These are phyloP conservation scores for Sarcophaga caerulescens DNA, from an alignment of 2,888 invertebrate species.

Conservation along the genomic window DNA sequence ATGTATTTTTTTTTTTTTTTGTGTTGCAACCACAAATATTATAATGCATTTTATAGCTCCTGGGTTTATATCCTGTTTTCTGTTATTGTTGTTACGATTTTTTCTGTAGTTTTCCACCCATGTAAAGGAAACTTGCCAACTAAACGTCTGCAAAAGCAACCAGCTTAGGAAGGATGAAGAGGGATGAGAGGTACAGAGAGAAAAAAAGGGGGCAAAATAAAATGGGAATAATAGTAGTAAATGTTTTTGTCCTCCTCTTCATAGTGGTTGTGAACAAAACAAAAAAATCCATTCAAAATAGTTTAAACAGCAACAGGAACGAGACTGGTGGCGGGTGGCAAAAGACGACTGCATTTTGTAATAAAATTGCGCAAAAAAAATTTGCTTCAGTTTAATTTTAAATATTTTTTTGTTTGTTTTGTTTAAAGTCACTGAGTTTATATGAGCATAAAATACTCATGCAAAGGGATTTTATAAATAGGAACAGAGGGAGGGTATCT, in stretches of 20 bases:
- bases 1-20: background rate
- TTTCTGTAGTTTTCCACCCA: slow-evolving; percentile 8
- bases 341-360: slow-evolving; percentile 44
- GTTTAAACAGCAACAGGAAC: background rate
- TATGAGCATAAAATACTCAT: background rate
- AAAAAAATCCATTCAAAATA: slow-evolving; percentile 21
- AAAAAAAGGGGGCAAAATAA: slow-evolving; percentile 1
- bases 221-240: slow-evolving; percentile 43
- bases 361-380: slow-evolving; percentile 24
- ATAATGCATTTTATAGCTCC: slow-evolving; percentile 60
- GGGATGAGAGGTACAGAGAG: background rate
- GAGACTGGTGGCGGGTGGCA: background rate
- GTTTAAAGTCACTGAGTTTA: background rate
- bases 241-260: slow-evolving; percentile 4
- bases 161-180: background rate
- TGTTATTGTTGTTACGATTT: slow-evolving; percentile 6
- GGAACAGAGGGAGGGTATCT: background rate
- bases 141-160: slow-evolving; percentile 22
- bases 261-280: background rate
- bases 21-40: slow-evolving; percentile 44
- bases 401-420: background rate
- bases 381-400: slow-evolving; percentile 25
- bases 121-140: slow-evolving; percentile 27
- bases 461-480: background rate
- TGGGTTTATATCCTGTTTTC: slow-evolving; percentile 54